Conservation (phyloP, 2,888 invertebrate genomes). For the Nomada hirtipes region DNA sequence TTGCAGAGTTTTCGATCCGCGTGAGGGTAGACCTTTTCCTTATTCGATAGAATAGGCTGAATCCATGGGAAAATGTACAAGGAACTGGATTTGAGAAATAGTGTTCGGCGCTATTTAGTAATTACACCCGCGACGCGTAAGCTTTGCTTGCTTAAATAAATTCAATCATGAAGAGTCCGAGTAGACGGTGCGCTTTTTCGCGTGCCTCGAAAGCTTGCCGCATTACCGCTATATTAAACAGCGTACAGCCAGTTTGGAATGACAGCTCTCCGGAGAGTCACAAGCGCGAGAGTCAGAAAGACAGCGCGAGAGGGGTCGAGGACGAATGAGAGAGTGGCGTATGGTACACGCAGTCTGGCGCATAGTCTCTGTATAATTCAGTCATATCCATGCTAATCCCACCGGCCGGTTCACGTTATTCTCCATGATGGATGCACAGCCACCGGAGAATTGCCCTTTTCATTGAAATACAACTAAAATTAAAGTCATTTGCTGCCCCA, state of each 20-base stretch:
- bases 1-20: no score
- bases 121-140: conserved; percentile 11
- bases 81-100: no score
- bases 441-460: conserved; percentile 81
- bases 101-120: neutral
- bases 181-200: conserved; percentile 21
- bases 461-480: conserved; percentile 82
- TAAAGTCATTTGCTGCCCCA: conserved; percentile 79
- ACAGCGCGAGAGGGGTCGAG: conserved; percentile 57
- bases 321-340: conserved; percentile 69
- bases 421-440: conserved; percentile 81
- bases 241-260: conserved; percentile 72
- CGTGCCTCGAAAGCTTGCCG: conserved; percentile 58
- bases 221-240: conserved; percentile 72
- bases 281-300: conserved; percentile 62
- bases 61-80: no score
- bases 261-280: conserved; percentile 77
- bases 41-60: no score
- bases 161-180: conserved; percentile 57
- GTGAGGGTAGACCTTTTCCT: no score
- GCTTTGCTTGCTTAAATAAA: conserved; percentile 40
- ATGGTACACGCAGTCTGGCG: conserved; percentile 81
- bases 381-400: conserved; percentile 83
- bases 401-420: conserved; percentile 78
- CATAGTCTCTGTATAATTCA: conserved; percentile 82